phyloP scores from a whole-genome alignment of 2,888 invertebrate species.

The Pilophorus perplexus region DNA sequence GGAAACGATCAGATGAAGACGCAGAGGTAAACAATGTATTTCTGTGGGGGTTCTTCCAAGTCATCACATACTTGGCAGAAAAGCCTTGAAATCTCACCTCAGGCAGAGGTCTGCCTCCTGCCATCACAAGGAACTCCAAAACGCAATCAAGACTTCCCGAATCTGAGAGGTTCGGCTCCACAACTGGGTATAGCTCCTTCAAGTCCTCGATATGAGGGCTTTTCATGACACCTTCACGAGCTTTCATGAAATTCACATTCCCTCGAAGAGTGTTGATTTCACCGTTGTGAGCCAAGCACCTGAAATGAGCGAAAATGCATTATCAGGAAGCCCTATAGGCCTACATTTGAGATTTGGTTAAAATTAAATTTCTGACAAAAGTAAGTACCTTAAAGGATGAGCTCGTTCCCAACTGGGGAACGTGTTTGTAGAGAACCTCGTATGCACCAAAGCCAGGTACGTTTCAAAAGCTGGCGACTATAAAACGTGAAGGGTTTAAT shows the following conservation, averaged over 20 bases:
- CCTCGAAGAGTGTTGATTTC: conserved; percentile 99
- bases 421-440: conserved; percentile 98
- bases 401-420: conserved; percentile 99
- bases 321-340: neutral
- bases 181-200: conserved; percentile 90
- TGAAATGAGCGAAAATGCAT: neutral
- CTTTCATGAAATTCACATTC: conserved; percentile 97
- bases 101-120: conserved; percentile 84
- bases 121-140: conserved; percentile 91
- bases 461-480: conserved; percentile 85
- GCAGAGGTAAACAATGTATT: neutral
- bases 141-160: conserved; percentile 98
- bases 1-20: neutral
- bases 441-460: conserved; percentile 94
- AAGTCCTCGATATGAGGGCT: conserved; percentile 77
- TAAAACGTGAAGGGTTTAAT: conserved; percentile 47
- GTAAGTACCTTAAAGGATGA: conserved; percentile 87
- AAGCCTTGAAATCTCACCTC: conserved; percentile 66
- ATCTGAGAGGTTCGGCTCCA: conserved; percentile 95
- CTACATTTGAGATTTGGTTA: neutral
- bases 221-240: conserved; percentile 96
- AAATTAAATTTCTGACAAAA: neutral
- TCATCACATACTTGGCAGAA: neutral
- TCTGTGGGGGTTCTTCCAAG: neutral
- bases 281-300: conserved; percentile 92